phyloP scores from a whole-genome alignment of 2,113 vertebrate genomes.

The Perca fluviatilis region DNA sequence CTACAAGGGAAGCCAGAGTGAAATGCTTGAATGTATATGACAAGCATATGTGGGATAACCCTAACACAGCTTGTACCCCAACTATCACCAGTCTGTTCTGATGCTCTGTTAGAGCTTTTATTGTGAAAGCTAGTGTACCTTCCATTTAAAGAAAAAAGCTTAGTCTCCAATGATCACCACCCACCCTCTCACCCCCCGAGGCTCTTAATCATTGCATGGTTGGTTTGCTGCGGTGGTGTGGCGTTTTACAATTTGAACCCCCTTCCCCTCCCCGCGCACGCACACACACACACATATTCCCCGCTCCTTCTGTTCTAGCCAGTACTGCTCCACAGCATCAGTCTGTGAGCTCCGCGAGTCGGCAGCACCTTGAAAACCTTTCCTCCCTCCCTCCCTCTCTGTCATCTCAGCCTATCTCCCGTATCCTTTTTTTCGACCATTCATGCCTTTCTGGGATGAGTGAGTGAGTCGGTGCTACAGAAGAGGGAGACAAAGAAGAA shows the following conservation, averaged over 20 bases:
- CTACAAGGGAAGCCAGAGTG: neutral
- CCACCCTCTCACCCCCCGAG: constrained; percentile 49
- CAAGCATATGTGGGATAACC: constrained; percentile 46
- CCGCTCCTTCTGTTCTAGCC: constrained; percentile 54
- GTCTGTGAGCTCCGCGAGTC: constrained; percentile 70
- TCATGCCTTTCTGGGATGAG: constrained; percentile 86
- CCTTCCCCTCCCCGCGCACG: constrained; percentile 42
- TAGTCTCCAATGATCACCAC: constrained; percentile 75
- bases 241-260: constrained; percentile 88
- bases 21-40: constrained; percentile 6
- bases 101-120: constrained; percentile 63
- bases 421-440: constrained; percentile 80
- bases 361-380: constrained; percentile 79
- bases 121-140: constrained; percentile 72
- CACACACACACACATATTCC: constrained; percentile 54
- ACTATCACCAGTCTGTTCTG: neutral
- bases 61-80: constrained; percentile 42
- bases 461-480: constrained; percentile 81
- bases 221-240: constrained; percentile 93
- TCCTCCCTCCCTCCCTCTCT: constrained; percentile 65
- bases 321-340: constrained; percentile 69
- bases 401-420: constrained; percentile 47
- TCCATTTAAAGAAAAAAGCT: constrained; percentile 76
- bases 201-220: constrained; percentile 82
- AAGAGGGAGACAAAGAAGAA: constrained; percentile 77